Conservation (phyloP, 2,113 vertebrate species). For the Psittacula cyanocephala region DNA sequence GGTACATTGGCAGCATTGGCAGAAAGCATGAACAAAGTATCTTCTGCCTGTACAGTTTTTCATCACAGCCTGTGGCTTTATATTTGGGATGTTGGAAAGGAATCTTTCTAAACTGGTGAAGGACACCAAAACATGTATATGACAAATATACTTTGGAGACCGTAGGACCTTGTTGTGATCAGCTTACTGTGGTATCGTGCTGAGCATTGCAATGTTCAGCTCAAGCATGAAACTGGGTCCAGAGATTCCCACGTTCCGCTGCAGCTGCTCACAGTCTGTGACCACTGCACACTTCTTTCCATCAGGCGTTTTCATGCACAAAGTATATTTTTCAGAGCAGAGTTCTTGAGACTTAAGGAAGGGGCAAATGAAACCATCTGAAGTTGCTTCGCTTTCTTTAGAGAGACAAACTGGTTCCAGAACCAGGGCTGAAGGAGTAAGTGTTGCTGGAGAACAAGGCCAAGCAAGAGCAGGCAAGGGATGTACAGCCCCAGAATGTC, state of each 20-base stretch:
- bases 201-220: neutral
- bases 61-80: neutral
- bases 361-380: neutral
- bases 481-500: neutral
- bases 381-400: neutral
- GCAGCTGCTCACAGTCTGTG: neutral
- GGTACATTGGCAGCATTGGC: neutral
- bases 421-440: neutral
- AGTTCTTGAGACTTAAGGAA: neutral
- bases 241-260: neutral
- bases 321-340: neutral
- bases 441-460: neutral
- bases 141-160: neutral
- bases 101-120: neutral
- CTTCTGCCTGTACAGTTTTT: neutral
- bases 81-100: neutral
- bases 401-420: neutral
- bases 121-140: neutral
- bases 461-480: neutral
- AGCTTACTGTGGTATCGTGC: neutral
- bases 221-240: neutral
- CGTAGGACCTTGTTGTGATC: neutral
- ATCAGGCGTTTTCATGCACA: neutral
- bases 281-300: neutral
- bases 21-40: neutral